These are phyloP conservation scores for Platyscapa corneri DNA, from an alignment of 1,140 invertebrate genomes.

Conservation along the genomic window DNA sequence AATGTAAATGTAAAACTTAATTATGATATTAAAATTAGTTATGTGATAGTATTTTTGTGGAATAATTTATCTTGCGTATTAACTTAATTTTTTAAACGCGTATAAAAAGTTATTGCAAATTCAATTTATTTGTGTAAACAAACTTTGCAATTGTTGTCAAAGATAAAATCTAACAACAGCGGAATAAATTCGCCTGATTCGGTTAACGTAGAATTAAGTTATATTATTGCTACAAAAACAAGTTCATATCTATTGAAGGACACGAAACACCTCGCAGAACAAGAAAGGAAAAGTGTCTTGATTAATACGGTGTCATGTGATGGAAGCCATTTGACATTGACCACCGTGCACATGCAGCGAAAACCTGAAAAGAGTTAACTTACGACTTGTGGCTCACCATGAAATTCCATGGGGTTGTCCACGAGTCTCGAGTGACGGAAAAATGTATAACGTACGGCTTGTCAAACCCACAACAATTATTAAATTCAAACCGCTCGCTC, in stretches of 20 bases:
- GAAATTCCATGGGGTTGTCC: constrained; percentile 24
- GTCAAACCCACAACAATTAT: constrained; percentile 19
- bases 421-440: constrained; percentile 16
- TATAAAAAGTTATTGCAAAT: not conserved
- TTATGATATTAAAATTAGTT: too few species aligned
- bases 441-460: constrained; percentile 47
- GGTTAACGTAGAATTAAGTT: not conserved
- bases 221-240: not conserved
- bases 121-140: too few species aligned
- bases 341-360: constrained; percentile 8
- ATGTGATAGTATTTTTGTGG: too few species aligned
- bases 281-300: constrained; percentile 27
- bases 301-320: constrained; percentile 48
- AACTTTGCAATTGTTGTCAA: not conserved
- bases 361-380: constrained; percentile 45
- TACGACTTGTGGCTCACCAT: constrained; percentile 25
- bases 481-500: too few species aligned
- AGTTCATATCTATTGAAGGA: not conserved
- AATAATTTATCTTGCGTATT: not conserved
- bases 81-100: not conserved
- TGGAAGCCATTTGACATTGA: constrained; percentile 44
- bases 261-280: not conserved
- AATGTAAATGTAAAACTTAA: too few species aligned
- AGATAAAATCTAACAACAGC: not conserved
- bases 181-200: not conserved